Evolutionary conservation across 1,140 invertebrate species (phyloP).

Genomic region (Pseudomyrmex dendroicus): DNA sequence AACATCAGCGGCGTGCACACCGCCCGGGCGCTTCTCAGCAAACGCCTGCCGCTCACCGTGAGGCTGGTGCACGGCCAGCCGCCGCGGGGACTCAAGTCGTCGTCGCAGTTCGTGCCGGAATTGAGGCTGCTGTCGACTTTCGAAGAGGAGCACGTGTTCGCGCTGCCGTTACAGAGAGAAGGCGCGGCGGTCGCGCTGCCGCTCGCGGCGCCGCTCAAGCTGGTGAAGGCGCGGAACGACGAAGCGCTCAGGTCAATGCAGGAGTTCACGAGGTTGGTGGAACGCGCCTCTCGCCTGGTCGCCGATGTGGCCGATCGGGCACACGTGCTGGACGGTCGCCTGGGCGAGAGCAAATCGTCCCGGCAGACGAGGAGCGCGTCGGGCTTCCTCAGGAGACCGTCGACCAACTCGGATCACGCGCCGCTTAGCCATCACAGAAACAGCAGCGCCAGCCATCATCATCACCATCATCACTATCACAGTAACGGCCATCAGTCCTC

Average conservation of each 20-base stretch:
- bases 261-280: conserved; percentile 92
- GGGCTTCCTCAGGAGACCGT: conserved; percentile 86
- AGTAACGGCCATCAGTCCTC: conserved; percentile 71
- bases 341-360: conserved; percentile 88
- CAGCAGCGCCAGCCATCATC: conserved; percentile 78
- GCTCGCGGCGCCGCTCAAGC: conserved; percentile 93
- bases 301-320: conserved; percentile 93
- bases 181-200: conserved; percentile 92
- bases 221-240: conserved; percentile 93
- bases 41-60: conserved; percentile 95
- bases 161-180: conserved; percentile 92
- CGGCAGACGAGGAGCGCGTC: conserved; percentile 78
- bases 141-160: conserved; percentile 93
- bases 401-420: conserved; percentile 90
- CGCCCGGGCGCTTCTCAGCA: conserved; percentile 93
- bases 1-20: conserved; percentile 97
- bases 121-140: conserved; percentile 93
- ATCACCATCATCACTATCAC: conserved; percentile 77
- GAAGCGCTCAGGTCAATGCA: conserved; percentile 91
- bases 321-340: conserved; percentile 90
- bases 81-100: conserved; percentile 91
- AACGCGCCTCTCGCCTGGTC: conserved; percentile 91
- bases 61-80: conserved; percentile 94
- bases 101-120: conserved; percentile 93
- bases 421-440: conserved; percentile 79